A percentile compares a stretch with the other conserved stretches of the same genome.
Evolutionary conservation across 1,140 invertebrate species (phyloP).

Genomic region (Nasonia longicornis): DNA sequence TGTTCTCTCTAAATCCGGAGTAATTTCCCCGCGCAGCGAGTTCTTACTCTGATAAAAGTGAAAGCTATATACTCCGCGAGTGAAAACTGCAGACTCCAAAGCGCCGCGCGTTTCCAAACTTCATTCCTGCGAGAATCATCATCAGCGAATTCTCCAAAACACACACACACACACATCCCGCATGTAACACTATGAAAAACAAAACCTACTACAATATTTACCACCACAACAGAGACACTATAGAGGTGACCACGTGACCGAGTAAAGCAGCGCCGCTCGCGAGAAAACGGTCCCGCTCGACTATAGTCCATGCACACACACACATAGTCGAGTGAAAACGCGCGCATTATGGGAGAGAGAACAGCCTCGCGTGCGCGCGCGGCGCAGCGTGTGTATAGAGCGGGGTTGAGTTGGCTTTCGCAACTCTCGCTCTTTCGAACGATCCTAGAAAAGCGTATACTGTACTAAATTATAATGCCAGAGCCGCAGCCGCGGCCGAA

Average conservation of each 20-base stretch:
- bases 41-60: not conserved
- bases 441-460: slow-evolving; percentile 20
- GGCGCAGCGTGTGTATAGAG: no score
- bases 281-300: slow-evolving; percentile 21
- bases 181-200: not conserved
- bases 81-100: not conserved
- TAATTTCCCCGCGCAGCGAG: not conserved
- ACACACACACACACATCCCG: no score
- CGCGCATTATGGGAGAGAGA: slow-evolving; percentile 20
- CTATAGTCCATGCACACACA: not conserved
- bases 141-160: not conserved
- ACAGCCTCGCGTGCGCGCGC: not conserved
- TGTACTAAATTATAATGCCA: slow-evolving; percentile 35
- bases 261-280: not conserved
- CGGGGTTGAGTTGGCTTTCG: slow-evolving; percentile 13
- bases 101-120: not conserved
- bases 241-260: slow-evolving; percentile 29
- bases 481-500: slow-evolving; percentile 11
- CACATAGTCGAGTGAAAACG: slow-evolving; percentile 23
- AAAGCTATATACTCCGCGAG: not conserved
- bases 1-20: not conserved
- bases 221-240: no score
- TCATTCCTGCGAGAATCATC: not conserved
- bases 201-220: not conserved
- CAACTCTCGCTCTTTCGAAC: slow-evolving; percentile 26